Percentiles rank a stretch among this genome's conserved stretches.
Conservation (phyloP, 2,888 invertebrate genomes). For the Crioceris asparagi region DNA sequence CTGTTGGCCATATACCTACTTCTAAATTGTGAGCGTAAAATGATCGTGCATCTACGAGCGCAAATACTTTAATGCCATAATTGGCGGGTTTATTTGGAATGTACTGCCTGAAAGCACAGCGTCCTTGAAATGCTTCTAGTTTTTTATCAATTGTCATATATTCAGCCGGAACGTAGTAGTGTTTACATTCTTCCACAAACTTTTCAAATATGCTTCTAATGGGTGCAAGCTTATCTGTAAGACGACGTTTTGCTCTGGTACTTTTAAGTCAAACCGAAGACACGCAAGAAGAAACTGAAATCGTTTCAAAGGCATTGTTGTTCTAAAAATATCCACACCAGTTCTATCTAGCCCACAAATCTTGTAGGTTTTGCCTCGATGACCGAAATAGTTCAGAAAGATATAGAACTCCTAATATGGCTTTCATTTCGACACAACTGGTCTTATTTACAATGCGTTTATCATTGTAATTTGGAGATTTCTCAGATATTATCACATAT, state of each 20-base stretch:
- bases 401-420: too few species aligned
- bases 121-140: slow-evolving; percentile 8
- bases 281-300: slow-evolving; percentile 7
- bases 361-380: too few species aligned
- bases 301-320: slow-evolving; percentile 6
- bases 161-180: slow-evolving; percentile 1
- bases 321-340: slow-evolving; percentile 3
- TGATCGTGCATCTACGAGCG: slow-evolving; percentile 8
- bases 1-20: slow-evolving; percentile 8
- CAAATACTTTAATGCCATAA: slow-evolving; percentile 9
- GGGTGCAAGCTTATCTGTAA: slow-evolving; percentile 7
- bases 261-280: slow-evolving; percentile 6
- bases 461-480: too few species aligned
- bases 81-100: slow-evolving; percentile 10
- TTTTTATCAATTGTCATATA: slow-evolving; percentile 11
- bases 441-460: too few species aligned
- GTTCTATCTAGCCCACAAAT: slow-evolving; percentile 3
- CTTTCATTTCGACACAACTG: too few species aligned
- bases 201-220: slow-evolving; percentile 5
- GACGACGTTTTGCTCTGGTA: slow-evolving; percentile 6
- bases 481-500: too few species aligned
- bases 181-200: slow-evolving; percentile 2
- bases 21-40: slow-evolving; percentile 9
- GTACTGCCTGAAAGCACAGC: slow-evolving; percentile 8
- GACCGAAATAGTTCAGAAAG: too few species aligned